These are phyloP conservation scores for Sarcophaga subvicina DNA, from an alignment of 2,888 invertebrate genomes.

Conservation along the genomic window DNA sequence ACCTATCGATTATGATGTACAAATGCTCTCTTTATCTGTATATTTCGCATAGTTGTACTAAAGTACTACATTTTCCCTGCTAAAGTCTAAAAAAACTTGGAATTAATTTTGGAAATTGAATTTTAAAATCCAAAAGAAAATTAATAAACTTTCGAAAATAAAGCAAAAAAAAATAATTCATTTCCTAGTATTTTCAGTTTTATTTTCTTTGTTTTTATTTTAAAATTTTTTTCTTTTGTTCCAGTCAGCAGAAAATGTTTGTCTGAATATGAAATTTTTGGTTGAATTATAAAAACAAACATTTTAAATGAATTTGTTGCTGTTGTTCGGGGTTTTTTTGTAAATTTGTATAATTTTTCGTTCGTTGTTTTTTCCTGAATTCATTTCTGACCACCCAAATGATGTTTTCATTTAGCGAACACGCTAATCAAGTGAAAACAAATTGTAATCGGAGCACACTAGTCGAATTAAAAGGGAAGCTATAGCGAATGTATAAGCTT, in stretches of 20 bases:
- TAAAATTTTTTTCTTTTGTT: conserved; percentile 12
- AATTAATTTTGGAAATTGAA: not conserved
- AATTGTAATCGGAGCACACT: not conserved
- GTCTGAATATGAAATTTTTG: conserved; percentile 48
- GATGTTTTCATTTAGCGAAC: conserved; percentile 38
- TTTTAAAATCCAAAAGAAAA: not conserved
- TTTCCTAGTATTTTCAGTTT: conserved; percentile 31
- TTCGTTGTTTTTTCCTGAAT: conserved; percentile 1
- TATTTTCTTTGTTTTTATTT: not conserved
- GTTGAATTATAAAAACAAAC: conserved; percentile 62
- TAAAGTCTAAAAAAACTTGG: not conserved
- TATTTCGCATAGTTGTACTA: too few species aligned
- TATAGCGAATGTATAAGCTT: not conserved
- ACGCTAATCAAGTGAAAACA: not conserved
- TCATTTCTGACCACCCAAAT: conserved; percentile 63
- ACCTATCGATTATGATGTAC: too few species aligned
- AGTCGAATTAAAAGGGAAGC: not conserved
- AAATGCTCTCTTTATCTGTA: too few species aligned
- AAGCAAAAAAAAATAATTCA: not conserved
- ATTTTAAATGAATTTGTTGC: conserved; percentile 19
- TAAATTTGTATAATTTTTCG: not conserved
- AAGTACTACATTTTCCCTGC: not conserved
- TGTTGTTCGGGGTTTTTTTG: not conserved
- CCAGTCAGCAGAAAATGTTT: conserved; percentile 59
- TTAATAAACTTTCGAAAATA: not conserved